A percentile compares a stretch with the other conserved stretches of the same genome.
Conservation (phyloP, 2,888 invertebrate genomes). For the Lordiphosa andalusiaca region DNA sequence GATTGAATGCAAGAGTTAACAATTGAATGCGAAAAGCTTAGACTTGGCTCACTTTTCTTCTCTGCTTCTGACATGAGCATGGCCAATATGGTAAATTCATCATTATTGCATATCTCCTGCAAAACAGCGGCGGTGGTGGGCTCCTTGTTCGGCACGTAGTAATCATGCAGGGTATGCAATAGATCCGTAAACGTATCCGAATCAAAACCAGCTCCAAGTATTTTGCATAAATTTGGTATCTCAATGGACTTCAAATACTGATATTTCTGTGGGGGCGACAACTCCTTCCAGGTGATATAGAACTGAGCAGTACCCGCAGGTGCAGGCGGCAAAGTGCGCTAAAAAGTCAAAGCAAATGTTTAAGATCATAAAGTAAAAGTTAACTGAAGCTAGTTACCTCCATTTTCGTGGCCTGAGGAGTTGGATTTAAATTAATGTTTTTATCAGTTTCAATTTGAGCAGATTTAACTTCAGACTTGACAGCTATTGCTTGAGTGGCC, state of each 20-base stretch:
- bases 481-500: too few relatives aligned
- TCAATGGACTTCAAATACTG: constrained; percentile 78
- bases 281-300: constrained; percentile 78
- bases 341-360: not conserved
- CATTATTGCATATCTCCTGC: constrained; percentile 76
- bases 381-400: constrained; percentile 2
- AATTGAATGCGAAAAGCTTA: not conserved
- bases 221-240: constrained; percentile 66
- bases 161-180: constrained; percentile 69
- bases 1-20: not conserved
- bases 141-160: constrained; percentile 71
- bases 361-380: not conserved
- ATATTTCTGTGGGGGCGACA: constrained; percentile 74
- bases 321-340: constrained; percentile 64
- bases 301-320: constrained; percentile 78
- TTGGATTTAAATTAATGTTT: too few relatives aligned
- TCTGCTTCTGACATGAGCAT: constrained; percentile 76
- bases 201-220: constrained; percentile 79
- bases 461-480: not conserved
- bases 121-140: constrained; percentile 59
- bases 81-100: constrained; percentile 73
- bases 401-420: not conserved
- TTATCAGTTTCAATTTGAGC: not conserved
- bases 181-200: constrained; percentile 75
- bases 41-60: constrained; percentile 59